Base-by-base conservation (phyloP, 2,888 invertebrate species). In the Alsophila aescularia region DNA sequence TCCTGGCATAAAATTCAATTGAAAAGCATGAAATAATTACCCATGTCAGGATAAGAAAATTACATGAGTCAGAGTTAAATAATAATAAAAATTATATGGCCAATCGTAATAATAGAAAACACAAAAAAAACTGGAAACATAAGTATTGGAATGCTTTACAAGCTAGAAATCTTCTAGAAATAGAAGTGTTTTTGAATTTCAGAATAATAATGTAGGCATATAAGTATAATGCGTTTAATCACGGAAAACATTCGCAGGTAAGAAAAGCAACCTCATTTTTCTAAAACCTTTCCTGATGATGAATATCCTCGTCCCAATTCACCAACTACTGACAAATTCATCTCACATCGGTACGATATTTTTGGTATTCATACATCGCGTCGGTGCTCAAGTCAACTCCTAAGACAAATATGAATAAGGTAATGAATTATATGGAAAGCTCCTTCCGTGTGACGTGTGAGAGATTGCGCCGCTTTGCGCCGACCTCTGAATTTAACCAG, bases 331-430 rank as follows among this genome's bases (percentile, higher is more conserved):
- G 60, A 58, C 37, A 48, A 54, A 62, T 60, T 64, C 58, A 41
- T 53, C 55, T 58, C 63, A 58, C 64, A 60, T 64, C 63, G 58
- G 60, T 63, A 58, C 57, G 52, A 58, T 50, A 62, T 69, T 70
- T 71, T 63, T 62, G 61, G 50, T 60, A 67, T 71, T 69, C 67
- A 64, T 72, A 68, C 61, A 64, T 69, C 66, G 68, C 64, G 65
- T 49, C 44, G 59, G 60, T 73, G 63, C 74, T 71, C 73, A 77
- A 82, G 79, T 85, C 83, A 82, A 79, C 79, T 85, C 75, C 75
- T 85, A 87, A 91, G 90, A 90, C 88, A 90, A 90, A 91, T 89
- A 90, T 87, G 89, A 89, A 88, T 87, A 85, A 82, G 81, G 81
- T 87, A 90, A 91, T 90, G 85, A 90, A 88, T 90, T 88, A 90